These are phyloP conservation scores for Scophthalmus maximus DNA, from an alignment of 2,113 vertebrate genomes.

Conservation along the genomic window DNA sequence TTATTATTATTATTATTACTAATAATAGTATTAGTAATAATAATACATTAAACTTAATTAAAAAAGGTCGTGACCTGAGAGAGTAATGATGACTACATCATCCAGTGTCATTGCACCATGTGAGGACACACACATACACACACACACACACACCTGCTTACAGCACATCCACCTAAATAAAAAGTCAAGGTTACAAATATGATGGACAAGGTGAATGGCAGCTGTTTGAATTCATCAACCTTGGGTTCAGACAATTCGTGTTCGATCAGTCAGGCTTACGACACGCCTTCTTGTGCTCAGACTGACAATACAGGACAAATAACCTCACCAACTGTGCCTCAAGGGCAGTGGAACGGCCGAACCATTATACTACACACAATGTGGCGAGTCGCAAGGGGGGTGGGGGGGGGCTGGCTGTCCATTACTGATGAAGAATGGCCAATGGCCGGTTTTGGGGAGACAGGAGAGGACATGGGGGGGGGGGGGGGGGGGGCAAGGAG, in stretches of 20 bases:
- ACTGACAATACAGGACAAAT: constrained; percentile 68
- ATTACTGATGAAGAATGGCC: constrained; percentile 82
- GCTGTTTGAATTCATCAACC: constrained; percentile 18
- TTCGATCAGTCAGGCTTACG: constrained; percentile 21
- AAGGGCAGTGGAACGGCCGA: constrained; percentile 72
- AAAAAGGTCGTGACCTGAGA: not conserved
- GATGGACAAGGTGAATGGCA: constrained; percentile 62
- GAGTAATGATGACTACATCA: constrained; percentile 1
- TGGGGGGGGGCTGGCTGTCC: constrained; percentile 52
- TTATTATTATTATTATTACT: not conserved
- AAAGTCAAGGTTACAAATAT: constrained; percentile 65
- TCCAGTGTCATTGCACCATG: constrained; percentile 14
- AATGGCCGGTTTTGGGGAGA: constrained; percentile 71
- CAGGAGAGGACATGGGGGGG: constrained; percentile 52
- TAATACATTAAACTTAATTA: not conserved
- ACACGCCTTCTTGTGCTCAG: constrained; percentile 44
- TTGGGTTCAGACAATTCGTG: constrained; percentile 39
- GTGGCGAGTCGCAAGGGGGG: constrained; percentile 53
- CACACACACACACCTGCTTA: not conserved
- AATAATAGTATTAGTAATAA: too few species aligned
- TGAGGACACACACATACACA: not conserved
- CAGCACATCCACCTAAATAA: constrained; percentile 21
- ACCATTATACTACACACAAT: constrained; percentile 73
- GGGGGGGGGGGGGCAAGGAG: constrained; percentile 54
- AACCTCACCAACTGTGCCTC: constrained; percentile 77